Evolutionary conservation across 1,140 invertebrate genomes (phyloP).

Genomic region (Tetramorium alpestre): DNA sequence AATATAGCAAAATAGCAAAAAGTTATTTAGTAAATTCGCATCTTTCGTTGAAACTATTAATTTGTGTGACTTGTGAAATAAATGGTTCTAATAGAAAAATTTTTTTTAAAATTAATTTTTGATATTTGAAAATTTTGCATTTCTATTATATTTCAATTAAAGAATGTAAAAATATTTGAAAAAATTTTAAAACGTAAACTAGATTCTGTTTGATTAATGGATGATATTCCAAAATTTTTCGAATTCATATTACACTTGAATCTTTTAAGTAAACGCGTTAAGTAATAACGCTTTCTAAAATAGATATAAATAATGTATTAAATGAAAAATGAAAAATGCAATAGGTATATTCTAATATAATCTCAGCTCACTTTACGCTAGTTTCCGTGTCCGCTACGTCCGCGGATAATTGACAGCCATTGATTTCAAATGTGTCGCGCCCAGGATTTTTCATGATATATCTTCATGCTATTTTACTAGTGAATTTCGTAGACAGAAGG

Average conservation of each 20-base stretch:
- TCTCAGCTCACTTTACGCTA: not conserved
- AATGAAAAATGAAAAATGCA: not conserved
- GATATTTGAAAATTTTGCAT: not conserved
- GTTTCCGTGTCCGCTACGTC: not conserved
- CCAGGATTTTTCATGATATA: slow-evolving; percentile 24
- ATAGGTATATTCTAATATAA: not conserved
- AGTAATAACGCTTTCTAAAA: not conserved
- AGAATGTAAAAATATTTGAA: not conserved
- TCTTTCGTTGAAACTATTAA: not conserved
- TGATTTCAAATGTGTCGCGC: not conserved
- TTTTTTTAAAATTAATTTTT: not conserved
- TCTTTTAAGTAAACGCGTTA: not conserved
- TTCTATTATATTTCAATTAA: not conserved
- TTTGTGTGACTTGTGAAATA: not conserved
- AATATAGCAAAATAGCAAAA: not conserved
- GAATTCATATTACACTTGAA: not conserved
- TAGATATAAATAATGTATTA: slow-evolving; percentile 9
- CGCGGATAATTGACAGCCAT: not conserved
- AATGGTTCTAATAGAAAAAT: not conserved
- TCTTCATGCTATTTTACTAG: slow-evolving; percentile 41
- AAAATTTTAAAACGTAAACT: not conserved
- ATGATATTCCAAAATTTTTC: not conserved
- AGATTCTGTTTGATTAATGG: not conserved
- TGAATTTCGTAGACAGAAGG: slow-evolving; percentile 44
- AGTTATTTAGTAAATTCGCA: not conserved